Percentiles rank a stretch among this genome's conserved stretches.
Conservation (phyloP, 2,113 vertebrate genomes). For the Hemicordylus capensis region DNA sequence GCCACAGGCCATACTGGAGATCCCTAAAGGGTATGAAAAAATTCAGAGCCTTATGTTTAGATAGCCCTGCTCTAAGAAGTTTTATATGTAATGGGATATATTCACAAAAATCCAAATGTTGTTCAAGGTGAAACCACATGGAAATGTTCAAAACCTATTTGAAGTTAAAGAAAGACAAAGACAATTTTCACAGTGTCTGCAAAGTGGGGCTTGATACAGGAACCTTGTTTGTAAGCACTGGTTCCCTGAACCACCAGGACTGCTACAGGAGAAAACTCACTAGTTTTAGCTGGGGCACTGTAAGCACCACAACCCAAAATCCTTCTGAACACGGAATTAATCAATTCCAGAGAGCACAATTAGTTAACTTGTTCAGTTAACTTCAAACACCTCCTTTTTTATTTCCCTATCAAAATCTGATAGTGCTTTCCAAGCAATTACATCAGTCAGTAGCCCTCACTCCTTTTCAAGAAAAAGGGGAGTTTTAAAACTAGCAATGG, state of each 20-base stretch:
- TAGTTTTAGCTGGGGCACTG: no score
- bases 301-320: not conserved
- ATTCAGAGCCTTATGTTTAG: not conserved
- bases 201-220: not conserved
- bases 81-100: constrained; percentile 26
- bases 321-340: not conserved
- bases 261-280: no score
- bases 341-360: not conserved
- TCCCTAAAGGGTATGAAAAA: not conserved
- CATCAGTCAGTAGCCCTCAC: not conserved
- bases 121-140: constrained; percentile 38
- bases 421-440: not conserved
- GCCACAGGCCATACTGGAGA: no score
- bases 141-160: no score
- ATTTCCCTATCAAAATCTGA: not conserved
- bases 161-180: constrained; percentile 14
- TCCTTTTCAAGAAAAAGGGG: not conserved
- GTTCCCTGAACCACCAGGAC: not conserved
- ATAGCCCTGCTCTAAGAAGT: not conserved
- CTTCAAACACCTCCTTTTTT: not conserved
- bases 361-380: not conserved
- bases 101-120: constrained; percentile 21
- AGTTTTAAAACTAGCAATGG: not conserved
- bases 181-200: not conserved
- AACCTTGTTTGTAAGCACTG: not conserved